Conservation (phyloP, 2,888 invertebrate genomes). For the Lasioglossum oenotherae region DNA sequence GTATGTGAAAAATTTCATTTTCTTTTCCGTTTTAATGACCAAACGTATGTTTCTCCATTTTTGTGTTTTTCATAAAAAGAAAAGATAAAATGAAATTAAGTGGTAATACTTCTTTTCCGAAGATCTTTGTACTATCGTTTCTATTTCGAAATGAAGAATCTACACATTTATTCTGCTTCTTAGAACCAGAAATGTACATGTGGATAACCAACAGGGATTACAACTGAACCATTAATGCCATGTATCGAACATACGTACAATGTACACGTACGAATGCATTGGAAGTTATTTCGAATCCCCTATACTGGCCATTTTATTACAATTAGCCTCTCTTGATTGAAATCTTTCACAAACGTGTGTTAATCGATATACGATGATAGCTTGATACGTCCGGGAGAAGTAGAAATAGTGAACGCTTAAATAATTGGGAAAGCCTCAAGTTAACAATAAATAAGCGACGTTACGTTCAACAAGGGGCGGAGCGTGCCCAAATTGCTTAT, state of each 20-base stretch:
- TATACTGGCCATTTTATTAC: constrained; percentile 37
- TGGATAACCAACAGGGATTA: constrained; percentile 34
- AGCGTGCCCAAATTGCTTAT: constrained; percentile 44
- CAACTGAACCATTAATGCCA: constrained; percentile 30
- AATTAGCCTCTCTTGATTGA: constrained; percentile 33
- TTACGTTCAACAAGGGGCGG: constrained; percentile 49
- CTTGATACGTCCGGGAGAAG: constrained; percentile 47
- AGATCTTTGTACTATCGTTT: constrained; percentile 57
- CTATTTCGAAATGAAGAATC: constrained; percentile 51
- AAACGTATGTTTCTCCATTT: background rate
- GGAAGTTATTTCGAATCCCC: constrained; percentile 31
- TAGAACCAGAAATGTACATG: constrained; percentile 33
- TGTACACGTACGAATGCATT: constrained; percentile 24
- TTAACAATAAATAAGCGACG: constrained; percentile 74
- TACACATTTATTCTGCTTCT: constrained; percentile 38
- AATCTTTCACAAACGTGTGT: constrained; percentile 37
- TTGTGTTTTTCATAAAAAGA: constrained; percentile 23
- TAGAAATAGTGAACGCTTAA: constrained; percentile 60
- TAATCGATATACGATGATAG: constrained; percentile 22
- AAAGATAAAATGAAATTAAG: constrained; percentile 36
- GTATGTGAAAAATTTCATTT: constrained; percentile 13
- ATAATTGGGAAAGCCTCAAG: constrained; percentile 67
- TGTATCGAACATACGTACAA: constrained; percentile 16
- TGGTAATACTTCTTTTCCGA: constrained; percentile 53
- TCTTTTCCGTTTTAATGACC: constrained; percentile 16